Base-by-base conservation (phyloP, 2,888 invertebrate species). In the Volucella zonaria region DNA sequence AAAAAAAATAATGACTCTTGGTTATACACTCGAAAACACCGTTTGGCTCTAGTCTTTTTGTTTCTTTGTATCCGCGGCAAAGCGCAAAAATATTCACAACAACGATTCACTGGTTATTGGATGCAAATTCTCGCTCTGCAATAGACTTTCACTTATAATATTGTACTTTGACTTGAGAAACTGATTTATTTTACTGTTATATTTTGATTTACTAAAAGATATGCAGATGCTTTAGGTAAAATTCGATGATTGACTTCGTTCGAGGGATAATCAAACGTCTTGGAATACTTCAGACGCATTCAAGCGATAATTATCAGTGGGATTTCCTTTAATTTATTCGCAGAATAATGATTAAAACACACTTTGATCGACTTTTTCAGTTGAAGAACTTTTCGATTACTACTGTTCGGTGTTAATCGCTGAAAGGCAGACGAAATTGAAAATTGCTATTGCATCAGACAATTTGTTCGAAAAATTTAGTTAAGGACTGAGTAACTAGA, bases 361-460 rank as follows among this genome's bases (percentile, higher is more conserved):
- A 67, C 61, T 64, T 58, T 11, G 61, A 51, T 49, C 12, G 43
- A 70, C 54, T 61, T 51, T 64, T 58, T 70, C 45, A 42, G 45
- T 66, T 79, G 64, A 70, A 49, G 40, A 70, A 78, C 68, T 79
- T 75, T 61, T 75, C 70, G 75, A 83, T 64, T 47, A 54, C 18
- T 68, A 58, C 18, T 58, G 51, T 56, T 52, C 52, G 23, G 31
- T 4, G 31, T 31, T 31, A 6, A 23, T 0, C 4, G 45, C 8
- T 40, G 18, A 14, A n/a, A n/a, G 9, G 47, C 59, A 67, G 70
- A 79, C 52, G 70, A 56, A 71, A 71, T 64, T 74, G 64, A 70
- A 78, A 64, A 56, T 75, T 54, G 10, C 49, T 66, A 83, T 83
- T 83, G 83, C 83, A 80, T 83, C 83, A 83, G 79, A 83, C 79